These are phyloP conservation scores for Diorhabda carinulata DNA, from an alignment of 1,140 invertebrate species.

Conservation along the genomic window DNA sequence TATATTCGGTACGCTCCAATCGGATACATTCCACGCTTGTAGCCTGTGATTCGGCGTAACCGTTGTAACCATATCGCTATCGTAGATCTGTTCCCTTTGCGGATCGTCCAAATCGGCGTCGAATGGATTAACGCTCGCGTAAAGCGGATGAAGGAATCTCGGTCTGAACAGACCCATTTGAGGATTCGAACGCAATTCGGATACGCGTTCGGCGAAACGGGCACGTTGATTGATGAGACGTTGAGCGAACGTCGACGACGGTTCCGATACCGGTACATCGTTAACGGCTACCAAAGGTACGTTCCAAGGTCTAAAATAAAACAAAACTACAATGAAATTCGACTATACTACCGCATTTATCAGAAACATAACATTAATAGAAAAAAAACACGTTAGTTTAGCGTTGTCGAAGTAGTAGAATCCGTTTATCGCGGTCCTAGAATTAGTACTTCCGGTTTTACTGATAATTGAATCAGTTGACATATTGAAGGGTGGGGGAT, in stretches of 20 bases:
- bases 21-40: constrained; percentile 79
- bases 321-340: not conserved
- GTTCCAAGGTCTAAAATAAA: constrained; percentile 37
- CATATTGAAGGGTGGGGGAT: too few species aligned
- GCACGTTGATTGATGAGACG: constrained; percentile 27
- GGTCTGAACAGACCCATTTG: constrained; percentile 38
- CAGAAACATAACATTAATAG: too few species aligned
- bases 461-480: too few species aligned
- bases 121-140: constrained; percentile 44
- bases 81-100: constrained; percentile 43
- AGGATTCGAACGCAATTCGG: constrained; percentile 36
- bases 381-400: too few species aligned
- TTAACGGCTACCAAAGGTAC: constrained; percentile 59
- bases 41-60: constrained; percentile 65
- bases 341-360: too few species aligned
- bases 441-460: too few species aligned
- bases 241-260: constrained; percentile 19
- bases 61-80: constrained; percentile 44
- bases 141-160: constrained; percentile 47
- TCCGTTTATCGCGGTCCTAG: too few species aligned
- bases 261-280: constrained; percentile 53
- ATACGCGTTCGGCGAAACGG: constrained; percentile 31
- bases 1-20: constrained; percentile 68
- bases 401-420: too few species aligned
- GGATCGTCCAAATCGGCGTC: constrained; percentile 47